These are phyloP conservation scores for Meleagris gallopavo DNA, from an alignment of 2,113 vertebrate species.

Conservation along the genomic window DNA sequence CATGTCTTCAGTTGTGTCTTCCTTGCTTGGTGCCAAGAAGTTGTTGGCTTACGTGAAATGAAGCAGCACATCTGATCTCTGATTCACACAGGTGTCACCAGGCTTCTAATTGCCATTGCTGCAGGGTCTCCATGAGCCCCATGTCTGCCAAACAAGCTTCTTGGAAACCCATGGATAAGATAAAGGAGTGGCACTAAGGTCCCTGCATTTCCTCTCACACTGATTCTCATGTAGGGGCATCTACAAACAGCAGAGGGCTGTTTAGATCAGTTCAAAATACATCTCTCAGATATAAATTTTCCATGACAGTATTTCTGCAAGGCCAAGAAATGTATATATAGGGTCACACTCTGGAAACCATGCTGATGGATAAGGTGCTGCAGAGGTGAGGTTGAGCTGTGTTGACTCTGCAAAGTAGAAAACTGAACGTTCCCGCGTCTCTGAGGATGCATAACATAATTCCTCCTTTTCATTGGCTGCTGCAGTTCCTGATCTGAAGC, in stretches of 20 bases:
- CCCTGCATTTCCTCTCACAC: accelerated
- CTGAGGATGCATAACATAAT: neutral
- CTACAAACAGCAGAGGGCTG: accelerated
- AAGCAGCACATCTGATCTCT: neutral
- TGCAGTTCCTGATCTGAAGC: neutral
- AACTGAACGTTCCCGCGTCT: neutral
- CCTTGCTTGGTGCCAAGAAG: neutral
- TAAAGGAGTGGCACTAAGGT: neutral
- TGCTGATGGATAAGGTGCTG: neutral
- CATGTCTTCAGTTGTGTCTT: accelerated
- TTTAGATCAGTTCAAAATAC: neutral
- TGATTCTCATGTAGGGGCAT: neutral
- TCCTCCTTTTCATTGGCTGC: neutral
- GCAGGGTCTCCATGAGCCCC: neutral
- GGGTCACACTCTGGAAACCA: neutral
- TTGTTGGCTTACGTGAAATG: neutral
- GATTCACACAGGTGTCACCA: accelerated
- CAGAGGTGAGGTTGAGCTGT: neutral
- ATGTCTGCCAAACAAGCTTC: neutral
- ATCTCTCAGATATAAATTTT: neutral
- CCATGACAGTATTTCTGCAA: neutral
- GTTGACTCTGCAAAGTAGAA: neutral
- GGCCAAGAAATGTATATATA: neutral
- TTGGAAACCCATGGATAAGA: neutral
- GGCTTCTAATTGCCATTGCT: neutral